Conservation (phyloP, 2,113 vertebrate species). For the Suncus etruscus region DNA sequence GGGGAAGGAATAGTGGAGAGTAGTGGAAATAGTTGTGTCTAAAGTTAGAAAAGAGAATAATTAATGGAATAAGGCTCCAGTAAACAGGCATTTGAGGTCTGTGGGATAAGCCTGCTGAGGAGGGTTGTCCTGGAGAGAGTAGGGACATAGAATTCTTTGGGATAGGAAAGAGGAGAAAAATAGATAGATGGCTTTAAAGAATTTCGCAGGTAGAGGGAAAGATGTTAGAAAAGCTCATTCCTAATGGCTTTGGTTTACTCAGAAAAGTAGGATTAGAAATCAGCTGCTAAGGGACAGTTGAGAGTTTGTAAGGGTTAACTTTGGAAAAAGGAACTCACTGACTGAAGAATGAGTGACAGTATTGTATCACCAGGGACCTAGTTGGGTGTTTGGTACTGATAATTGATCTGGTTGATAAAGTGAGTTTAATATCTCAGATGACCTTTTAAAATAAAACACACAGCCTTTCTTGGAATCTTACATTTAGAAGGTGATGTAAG, state of each 20-base stretch:
- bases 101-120: background rate
- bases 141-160: background rate
- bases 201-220: background rate
- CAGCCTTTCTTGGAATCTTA: background rate
- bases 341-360: background rate
- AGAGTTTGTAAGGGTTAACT: background rate
- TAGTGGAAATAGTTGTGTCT: background rate
- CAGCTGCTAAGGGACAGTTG: background rate
- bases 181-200: background rate
- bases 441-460: slow-evolving; percentile 44
- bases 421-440: background rate
- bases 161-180: background rate
- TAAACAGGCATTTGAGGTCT: background rate
- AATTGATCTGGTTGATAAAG: background rate
- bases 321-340: slow-evolving; percentile 15
- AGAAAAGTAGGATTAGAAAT: background rate
- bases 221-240: background rate
- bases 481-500: background rate
- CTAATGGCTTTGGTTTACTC: background rate
- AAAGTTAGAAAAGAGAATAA: slow-evolving; percentile 11
- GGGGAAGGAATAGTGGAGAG: background rate
- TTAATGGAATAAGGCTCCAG: background rate
- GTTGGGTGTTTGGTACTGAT: background rate
- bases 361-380: background rate
- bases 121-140: background rate